These are phyloP conservation scores for Diploptera punctata DNA, from an alignment of 2,888 invertebrate genomes.

Conservation along the genomic window DNA sequence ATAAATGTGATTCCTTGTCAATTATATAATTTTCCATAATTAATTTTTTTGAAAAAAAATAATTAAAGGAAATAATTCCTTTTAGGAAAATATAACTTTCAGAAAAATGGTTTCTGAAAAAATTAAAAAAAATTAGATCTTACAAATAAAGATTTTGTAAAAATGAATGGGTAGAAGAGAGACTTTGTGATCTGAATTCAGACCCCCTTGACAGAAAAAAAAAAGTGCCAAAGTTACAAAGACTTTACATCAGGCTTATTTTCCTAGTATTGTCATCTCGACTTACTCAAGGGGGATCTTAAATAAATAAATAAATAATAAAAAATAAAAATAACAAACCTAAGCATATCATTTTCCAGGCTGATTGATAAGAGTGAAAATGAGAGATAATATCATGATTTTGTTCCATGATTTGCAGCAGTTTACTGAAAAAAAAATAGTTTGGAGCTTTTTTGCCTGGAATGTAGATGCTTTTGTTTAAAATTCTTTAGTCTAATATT, in stretches of 20 bases:
- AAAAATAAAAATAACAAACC: background rate
- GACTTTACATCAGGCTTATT: background rate
- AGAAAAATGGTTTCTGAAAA: too few species aligned
- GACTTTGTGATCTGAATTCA: too few species aligned
- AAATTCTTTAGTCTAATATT: background rate
- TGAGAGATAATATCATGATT: background rate
- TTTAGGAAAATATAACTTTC: too few species aligned
- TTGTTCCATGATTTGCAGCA: background rate
- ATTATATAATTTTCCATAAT: too few species aligned
- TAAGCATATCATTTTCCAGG: constrained; percentile 27
- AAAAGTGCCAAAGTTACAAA: too few species aligned
- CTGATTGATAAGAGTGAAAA: background rate
- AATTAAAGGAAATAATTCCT: too few species aligned
- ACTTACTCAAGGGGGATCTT: background rate
- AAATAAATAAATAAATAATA: background rate
- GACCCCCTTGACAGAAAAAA: too few species aligned
- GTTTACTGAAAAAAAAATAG: background rate
- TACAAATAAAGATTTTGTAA: too few species aligned
- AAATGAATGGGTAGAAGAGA: too few species aligned
- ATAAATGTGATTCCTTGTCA: too few species aligned
- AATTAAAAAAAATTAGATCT: too few species aligned
- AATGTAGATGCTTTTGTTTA: background rate
- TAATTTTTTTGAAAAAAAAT: too few species aligned
- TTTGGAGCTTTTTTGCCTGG: background rate
- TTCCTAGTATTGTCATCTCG: constrained; percentile 6